These are phyloP conservation scores for Myrmecobius fasciatus DNA, from an alignment of 2,113 vertebrate genomes.

Conservation along the genomic window DNA sequence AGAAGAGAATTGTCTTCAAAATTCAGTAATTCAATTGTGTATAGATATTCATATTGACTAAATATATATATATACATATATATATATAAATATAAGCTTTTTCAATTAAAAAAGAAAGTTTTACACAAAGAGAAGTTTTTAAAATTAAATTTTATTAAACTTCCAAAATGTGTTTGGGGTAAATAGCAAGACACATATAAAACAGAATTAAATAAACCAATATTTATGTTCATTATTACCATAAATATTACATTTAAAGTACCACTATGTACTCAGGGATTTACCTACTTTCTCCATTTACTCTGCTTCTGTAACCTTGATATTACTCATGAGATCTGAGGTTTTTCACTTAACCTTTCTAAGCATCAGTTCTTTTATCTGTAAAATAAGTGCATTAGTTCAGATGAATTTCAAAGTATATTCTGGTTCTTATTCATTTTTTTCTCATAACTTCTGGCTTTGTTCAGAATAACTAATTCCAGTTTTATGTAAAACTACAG, in stretches of 20 bases:
- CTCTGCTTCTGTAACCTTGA: neutral
- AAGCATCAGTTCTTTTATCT: neutral
- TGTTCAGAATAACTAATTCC: neutral
- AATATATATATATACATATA: too few relatives aligned
- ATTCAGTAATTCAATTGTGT: neutral
- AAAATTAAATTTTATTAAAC: neutral
- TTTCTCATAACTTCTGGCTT: neutral
- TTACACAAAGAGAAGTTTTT: neutral
- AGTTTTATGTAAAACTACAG: neutral
- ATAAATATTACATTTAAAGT: neutral
- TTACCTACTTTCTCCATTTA: neutral
- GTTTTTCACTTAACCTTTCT: neutral
- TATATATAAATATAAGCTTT: constrained; percentile 45
- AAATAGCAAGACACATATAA: neutral
- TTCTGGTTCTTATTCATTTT: neutral
- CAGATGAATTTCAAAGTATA: neutral
- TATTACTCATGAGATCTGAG: neutral
- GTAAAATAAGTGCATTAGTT: neutral
- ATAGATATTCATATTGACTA: constrained; percentile 50
- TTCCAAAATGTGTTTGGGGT: neutral
- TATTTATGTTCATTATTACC: neutral
- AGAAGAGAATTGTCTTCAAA: constrained; percentile 70
- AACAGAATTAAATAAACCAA: neutral
- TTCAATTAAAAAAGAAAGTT: neutral
- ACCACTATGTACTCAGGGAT: neutral